Base-by-base conservation (phyloP, 2,797 vertebrate species). In the Anisognathus igniventris region DNA sequence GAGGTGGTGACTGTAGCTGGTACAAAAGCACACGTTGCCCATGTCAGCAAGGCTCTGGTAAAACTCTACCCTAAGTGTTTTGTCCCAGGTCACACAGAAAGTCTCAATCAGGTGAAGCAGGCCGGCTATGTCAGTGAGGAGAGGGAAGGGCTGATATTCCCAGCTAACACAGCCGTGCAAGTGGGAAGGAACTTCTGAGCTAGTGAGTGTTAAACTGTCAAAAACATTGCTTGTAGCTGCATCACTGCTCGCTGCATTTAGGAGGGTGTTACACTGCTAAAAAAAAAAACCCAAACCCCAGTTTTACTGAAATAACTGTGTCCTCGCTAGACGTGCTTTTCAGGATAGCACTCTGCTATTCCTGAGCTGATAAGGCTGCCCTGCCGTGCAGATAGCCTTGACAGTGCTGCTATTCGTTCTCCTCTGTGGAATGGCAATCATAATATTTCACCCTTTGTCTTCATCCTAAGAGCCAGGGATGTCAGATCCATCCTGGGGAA, bases 271-370 rank as follows among this genome's bases (percentile, higher is more conserved):
- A 87, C 56, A 67, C 76, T 79, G 84, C 62, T 82, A 44, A 75
- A 85, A 89, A 67, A 31, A 73, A 30, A 13, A n/a, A 12, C 16
- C 1, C 4, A 40, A 48, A 20, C 5, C 27, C 42, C 70, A 18
- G 28, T 66, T 89, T 53, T 62, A 79, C 71, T 48, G 94, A 79
- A 93, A 96, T 82, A 89, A 77, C 80, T 87, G 56, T 76, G 74
- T 73, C 81, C 91, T 95, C 0, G 9, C 92, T 68, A 82, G 95
- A 84, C 19, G 0, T 51, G 77, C 51, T 79, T 92, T 81, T 64
- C 89, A 60, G 89, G 86, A 51, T 14, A 82, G 84, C 86, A 31
- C 3, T 0, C 44, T 75, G 83, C 71, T 76, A 15, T 88, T 85
- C 67, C 2, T 0, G 31, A 30, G 11, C 56, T 7, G 40, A 64